These are phyloP conservation scores for Glaucopsyche alexis DNA, from an alignment of 2,888 invertebrate genomes.

Conservation along the genomic window DNA sequence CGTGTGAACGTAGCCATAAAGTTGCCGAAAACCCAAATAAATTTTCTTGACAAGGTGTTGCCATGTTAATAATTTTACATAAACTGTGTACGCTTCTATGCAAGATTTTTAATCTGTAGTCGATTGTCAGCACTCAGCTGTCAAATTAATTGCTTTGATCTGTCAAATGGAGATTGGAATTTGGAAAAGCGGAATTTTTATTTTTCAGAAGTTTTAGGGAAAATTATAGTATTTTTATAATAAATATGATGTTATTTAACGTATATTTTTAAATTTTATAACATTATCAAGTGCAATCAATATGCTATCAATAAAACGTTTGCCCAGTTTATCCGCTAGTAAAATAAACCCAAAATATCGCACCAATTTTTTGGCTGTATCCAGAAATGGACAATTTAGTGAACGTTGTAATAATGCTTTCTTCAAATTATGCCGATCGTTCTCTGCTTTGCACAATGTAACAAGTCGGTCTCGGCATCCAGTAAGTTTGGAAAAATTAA, in stretches of 20 bases:
- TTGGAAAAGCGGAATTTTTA: too few relatives aligned
- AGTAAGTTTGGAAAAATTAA: conserved; percentile 50
- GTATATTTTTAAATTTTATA: neutral
- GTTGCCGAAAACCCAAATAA: too few relatives aligned
- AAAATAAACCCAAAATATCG: conserved; percentile 58
- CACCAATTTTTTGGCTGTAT: conserved; percentile 47
- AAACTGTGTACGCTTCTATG: too few relatives aligned
- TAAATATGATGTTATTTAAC: neutral
- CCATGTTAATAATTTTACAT: too few relatives aligned
- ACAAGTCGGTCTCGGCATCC: conserved; percentile 56
- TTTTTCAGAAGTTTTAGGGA: neutral
- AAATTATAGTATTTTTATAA: neutral
- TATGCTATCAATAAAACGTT: conserved; percentile 65
- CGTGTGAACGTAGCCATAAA: too few relatives aligned
- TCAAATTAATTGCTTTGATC: neutral
- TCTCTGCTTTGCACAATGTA: conserved; percentile 58
- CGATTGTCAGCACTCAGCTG: too few relatives aligned
- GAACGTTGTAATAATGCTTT: conserved; percentile 51
- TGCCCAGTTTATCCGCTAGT: conserved; percentile 58
- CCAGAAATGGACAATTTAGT: conserved; percentile 51
- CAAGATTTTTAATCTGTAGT: neutral
- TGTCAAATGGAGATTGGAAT: too few relatives aligned
- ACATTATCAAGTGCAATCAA: conserved; percentile 2
- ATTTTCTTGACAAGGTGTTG: too few relatives aligned
- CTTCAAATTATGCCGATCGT: conserved; percentile 59